Percentiles rank a stretch among this genome's conserved stretches.
Conservation (phyloP, 1,140 invertebrate species). For the Brachionus sp. region DNA sequence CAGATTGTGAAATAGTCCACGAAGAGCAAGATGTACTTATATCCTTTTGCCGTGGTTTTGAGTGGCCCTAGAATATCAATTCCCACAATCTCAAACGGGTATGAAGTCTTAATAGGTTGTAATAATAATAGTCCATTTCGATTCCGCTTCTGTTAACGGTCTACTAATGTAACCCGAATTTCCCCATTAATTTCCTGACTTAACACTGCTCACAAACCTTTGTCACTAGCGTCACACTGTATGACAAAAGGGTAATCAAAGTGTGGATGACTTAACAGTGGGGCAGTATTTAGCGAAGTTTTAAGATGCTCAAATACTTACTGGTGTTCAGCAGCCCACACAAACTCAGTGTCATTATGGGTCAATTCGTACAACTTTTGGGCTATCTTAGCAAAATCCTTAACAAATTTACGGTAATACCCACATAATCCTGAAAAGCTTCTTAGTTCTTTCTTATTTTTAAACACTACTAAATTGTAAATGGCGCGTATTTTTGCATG, state of each 20-base stretch:
- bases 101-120: neutral
- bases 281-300: neutral
- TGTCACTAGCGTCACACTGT: constrained; percentile 51
- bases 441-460: neutral
- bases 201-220: constrained; percentile 60
- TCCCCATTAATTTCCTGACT: constrained; percentile 49
- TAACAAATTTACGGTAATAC: constrained; percentile 51
- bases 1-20: too few relatives aligned
- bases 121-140: constrained; percentile 48
- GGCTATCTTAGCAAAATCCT: constrained; percentile 46
- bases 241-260: constrained; percentile 47
- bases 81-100: constrained; percentile 16
- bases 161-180: constrained; percentile 55
- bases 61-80: constrained; percentile 48
- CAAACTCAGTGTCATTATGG: neutral
- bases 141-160: constrained; percentile 47
- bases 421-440: neutral
- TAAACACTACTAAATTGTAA: neutral
- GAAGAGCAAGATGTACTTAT: too few relatives aligned
- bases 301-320: neutral
- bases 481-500: neutral
- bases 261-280: neutral
- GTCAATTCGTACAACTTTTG: constrained; percentile 48
- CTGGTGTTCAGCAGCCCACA: neutral
- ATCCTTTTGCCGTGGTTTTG: constrained; percentile 10